phyloP scores from a whole-genome alignment of 2,888 invertebrate species.

The Seira ritae region DNA sequence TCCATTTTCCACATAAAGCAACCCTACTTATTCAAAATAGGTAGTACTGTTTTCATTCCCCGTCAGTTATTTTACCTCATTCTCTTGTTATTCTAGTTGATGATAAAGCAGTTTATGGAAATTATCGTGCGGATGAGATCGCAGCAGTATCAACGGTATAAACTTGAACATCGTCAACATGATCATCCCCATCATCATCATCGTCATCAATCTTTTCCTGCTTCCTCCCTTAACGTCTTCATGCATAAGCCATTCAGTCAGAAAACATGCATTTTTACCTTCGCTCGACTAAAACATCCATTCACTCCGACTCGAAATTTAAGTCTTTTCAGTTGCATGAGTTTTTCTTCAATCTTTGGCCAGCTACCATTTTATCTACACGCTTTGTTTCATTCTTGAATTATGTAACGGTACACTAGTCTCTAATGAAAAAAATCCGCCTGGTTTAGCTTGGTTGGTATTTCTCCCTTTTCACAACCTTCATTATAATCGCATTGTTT shows the following conservation, averaged over 20 bases:
- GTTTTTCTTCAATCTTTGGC: neutral
- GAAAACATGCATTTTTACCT: neutral
- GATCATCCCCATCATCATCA: conserved; percentile 17
- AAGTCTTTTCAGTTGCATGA: neutral
- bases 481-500: neutral
- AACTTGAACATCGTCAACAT: conserved; percentile 8
- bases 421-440: conserved; percentile 27
- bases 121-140: neutral
- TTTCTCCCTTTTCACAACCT: neutral
- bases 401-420: conserved; percentile 36
- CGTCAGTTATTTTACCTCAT: too few species aligned
- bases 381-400: conserved; percentile 14
- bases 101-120: conserved; percentile 6
- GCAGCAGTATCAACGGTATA: neutral
- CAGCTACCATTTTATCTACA: conserved; percentile 12
- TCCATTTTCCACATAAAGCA: too few species aligned
- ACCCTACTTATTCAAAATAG: too few species aligned
- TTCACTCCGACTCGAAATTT: neutral
- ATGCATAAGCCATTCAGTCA: neutral
- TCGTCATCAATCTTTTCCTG: conserved; percentile 30
- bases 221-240: conserved; percentile 28
- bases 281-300: too few species aligned
- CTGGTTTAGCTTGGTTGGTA: neutral
- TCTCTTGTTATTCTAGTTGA: neutral
- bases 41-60: too few species aligned